These are phyloP conservation scores for Octodonta nipae DNA, from an alignment of 2,888 invertebrate genomes.

Conservation along the genomic window DNA sequence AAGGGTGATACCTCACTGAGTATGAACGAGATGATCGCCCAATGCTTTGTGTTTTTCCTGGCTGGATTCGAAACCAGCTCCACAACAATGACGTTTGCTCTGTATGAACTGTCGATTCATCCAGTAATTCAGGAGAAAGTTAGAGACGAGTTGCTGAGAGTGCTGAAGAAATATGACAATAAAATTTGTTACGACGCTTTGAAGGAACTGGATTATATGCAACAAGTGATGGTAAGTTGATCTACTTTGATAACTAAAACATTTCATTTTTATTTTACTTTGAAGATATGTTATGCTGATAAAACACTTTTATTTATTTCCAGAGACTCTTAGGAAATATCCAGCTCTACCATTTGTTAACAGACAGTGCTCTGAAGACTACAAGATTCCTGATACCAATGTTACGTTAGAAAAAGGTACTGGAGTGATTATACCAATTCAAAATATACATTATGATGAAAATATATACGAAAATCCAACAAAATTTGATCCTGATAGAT, in stretches of 20 bases:
- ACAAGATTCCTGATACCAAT: slow-evolving; percentile 13
- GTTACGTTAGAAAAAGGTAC: slow-evolving; percentile 12
- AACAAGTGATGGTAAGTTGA: slow-evolving; percentile 18
- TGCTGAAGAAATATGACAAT: slow-evolving; percentile 13
- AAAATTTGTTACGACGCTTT: slow-evolving; percentile 17
- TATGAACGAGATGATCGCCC: slow-evolving; percentile 14
- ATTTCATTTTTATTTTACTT: no score
- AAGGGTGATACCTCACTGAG: slow-evolving; percentile 9
- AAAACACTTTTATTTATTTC: no score
- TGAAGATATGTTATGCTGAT: no score
- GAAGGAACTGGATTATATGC: slow-evolving; percentile 17
- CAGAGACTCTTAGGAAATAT: slow-evolving; percentile 15
- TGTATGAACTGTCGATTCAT: slow-evolving; percentile 13
- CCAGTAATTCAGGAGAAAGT: slow-evolving; percentile 15
- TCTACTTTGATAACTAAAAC: no score
- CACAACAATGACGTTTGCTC: slow-evolving; percentile 17
- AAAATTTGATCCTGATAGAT: slow-evolving; percentile 16
- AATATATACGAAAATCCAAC: slow-evolving; percentile 13
- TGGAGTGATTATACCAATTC: slow-evolving; percentile 11
- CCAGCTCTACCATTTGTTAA: slow-evolving; percentile 12
- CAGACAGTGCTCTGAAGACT: slow-evolving; percentile 13
- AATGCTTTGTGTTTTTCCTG: slow-evolving; percentile 17
- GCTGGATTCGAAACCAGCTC: slow-evolving; percentile 20
- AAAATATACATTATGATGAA: slow-evolving; percentile 14
- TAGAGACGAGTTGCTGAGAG: slow-evolving; percentile 13